Base-by-base conservation (phyloP, 1,140 invertebrate species). In the Oedothorax gibbosus region DNA sequence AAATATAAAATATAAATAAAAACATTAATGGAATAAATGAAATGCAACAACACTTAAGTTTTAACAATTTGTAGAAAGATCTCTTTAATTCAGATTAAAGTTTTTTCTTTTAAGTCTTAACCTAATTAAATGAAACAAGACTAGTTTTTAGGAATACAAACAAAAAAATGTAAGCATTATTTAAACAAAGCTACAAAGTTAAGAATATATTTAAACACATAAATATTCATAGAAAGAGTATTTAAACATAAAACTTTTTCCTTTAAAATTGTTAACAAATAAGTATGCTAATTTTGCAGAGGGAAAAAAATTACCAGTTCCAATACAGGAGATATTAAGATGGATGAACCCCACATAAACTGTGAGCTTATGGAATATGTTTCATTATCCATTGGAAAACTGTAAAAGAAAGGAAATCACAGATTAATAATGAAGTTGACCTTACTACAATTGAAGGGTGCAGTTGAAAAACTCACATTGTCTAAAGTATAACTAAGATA, bases 291-390 rank as follows among this genome's bases (percentile, higher is more conserved):
- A 35, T 2, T 35, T 35, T 35, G 35, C 35, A 35, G 35, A 35
- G 35, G 35, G 9, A 49, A 18, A 71, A 18, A 7, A 9, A 1
- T 21, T 89, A 93, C 93, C 88, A 94, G 90, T 86, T 93, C 90
- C 14, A 91, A 68, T 6, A 90, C 89, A 3, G 91, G 90, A 14
- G 89, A 89, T 20, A 91, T 89, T 50, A 91, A 86, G 50, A 91
- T 79, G 9, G 88, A 87, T 35, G 88, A 86, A 50, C 91, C 91
- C 90, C 90, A 91, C 79, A 91, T 86, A 81, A 91, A 91, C 89
- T 96, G 94, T 2, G 92, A 91, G 89, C 96, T 95, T 66, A 97
- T 93, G n/a, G 90, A 89, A 88, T 93, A 94, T 0, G 95, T 95
- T 7, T 89, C 89, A 15, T 87, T 87, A 89, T 97, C 94, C 11